Evolutionary conservation across 2,797 vertebrate genomes (phyloP).

Genomic region (Enteromius mattozi): DNA sequence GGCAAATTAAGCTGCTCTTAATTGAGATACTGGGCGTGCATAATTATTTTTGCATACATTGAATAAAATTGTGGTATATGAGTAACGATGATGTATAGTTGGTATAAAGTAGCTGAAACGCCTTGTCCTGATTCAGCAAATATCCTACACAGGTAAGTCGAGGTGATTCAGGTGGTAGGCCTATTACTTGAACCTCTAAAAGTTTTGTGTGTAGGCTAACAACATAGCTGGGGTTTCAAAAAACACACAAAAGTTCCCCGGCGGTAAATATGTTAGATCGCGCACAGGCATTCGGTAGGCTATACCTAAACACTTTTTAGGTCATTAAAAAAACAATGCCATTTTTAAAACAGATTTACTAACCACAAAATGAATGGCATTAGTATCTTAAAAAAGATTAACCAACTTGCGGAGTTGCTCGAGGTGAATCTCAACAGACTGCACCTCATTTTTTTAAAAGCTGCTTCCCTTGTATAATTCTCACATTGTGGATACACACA

Average conservation of each 20-base stretch:
- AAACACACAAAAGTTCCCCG: background rate
- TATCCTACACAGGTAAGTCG: background rate
- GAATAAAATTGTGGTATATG: slow-evolving; percentile 12
- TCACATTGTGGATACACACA: slow-evolving; percentile 2
- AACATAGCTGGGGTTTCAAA: background rate
- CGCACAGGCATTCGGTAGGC: background rate
- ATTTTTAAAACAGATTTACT: background rate
- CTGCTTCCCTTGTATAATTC: background rate
- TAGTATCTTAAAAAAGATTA: background rate
- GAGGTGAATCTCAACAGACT: background rate
- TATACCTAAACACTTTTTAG: background rate
- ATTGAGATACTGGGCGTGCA: slow-evolving; percentile 36
- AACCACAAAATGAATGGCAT: background rate
- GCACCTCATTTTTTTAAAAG: background rate
- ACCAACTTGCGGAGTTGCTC: background rate
- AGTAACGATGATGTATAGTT: slow-evolving; percentile 16
- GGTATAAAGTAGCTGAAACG: background rate
- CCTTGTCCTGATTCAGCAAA: background rate
- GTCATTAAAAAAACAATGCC: background rate
- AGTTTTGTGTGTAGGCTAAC: background rate
- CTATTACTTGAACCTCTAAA: background rate
- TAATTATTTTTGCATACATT: slow-evolving; percentile 42
- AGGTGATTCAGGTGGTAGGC: background rate
- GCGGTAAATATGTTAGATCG: background rate
- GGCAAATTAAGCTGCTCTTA: slow-evolving; percentile 50